A percentile compares a stretch with the other conserved stretches of the same genome.
Evolutionary conservation across 1,140 invertebrate species (phyloP).

Genomic region (Ectropis grisescens): DNA sequence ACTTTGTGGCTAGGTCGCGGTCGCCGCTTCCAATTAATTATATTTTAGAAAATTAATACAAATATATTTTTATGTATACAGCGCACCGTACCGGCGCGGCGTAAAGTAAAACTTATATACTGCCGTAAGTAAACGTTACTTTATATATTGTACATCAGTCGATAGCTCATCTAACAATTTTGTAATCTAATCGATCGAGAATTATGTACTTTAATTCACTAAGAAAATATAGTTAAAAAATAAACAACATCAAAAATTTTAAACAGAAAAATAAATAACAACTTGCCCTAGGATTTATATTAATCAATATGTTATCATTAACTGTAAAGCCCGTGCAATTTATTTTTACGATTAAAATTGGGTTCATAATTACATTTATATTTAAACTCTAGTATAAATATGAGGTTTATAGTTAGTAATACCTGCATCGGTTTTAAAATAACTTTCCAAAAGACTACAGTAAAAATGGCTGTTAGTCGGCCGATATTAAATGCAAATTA

Average conservation of each 20-base stretch:
- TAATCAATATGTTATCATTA: conserved; percentile 66
- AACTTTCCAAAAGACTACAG: conserved; percentile 54
- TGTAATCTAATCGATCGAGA: conserved; percentile 65
- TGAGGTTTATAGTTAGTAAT: conserved; percentile 66
- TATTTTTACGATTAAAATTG: conserved; percentile 56
- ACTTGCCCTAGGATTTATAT: conserved; percentile 68
- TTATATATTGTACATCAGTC: conserved; percentile 73
- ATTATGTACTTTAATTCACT: conserved; percentile 70
- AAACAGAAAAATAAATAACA: conserved; percentile 72
- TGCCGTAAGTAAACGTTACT: conserved; percentile 69
- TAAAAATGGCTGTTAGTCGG: conserved; percentile 31
- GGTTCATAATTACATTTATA: conserved; percentile 67
- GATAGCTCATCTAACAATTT: conserved; percentile 66
- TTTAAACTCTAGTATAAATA: conserved; percentile 68
- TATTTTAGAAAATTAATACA: conserved; percentile 64
- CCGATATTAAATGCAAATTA: conserved; percentile 52
- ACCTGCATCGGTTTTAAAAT: conserved; percentile 67
- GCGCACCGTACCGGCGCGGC: conserved; percentile 31
- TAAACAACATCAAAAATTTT: conserved; percentile 66
- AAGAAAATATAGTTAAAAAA: conserved; percentile 67
- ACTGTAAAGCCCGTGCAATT: conserved; percentile 69
- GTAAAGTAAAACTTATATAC: conserved; percentile 68
- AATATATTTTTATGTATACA: conserved; percentile 54
- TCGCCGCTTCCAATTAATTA: conserved; percentile 59
- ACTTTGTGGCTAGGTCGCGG: conserved; percentile 44